Base-by-base conservation (phyloP, 2,797 vertebrate species). In the Peromyscus nudipes region DNA sequence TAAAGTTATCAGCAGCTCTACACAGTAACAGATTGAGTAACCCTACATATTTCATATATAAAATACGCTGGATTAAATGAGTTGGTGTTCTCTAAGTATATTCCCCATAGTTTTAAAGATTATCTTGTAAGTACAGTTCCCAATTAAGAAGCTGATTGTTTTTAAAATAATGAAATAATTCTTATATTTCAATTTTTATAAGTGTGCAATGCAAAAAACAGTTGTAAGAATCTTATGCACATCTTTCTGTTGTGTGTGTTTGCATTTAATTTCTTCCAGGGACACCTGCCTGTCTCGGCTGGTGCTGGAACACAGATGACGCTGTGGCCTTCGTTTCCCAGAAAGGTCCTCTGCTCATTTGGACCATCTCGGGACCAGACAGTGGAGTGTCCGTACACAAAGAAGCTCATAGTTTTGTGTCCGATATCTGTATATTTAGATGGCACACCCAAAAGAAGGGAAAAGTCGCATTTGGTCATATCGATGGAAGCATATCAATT, bases 391-490 rank as follows among this genome's bases (percentile, higher is more conserved):
- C 99, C 0, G 98, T 99, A 14, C 99, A 99, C 94, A 99, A 99
- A 97, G 99, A 99, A 13, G 99, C 99, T 34, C 99, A 99, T 91
- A 99, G 99, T 97, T 99, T 99, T 98, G 98, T 99, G 86, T 99
- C 99, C 0, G 99, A 99, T 95, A 99, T 99, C 98, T 99, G 99
- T 92, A 98, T 99, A 7, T 99, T 99, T 98, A 98, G 99, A 90
- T 99, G 99, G 99, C 99, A 99, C 94, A 99, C 99, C 2, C 98
- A 98, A 92, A 99, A 99, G 98, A 99, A 99, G 97, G 99, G 99
- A 43, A 99, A 99, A 93, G 98, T 99, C 92, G 99, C 99, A 31
- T 99, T 99, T 96, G 99, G 99, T 65, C 99, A 99, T 98, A 99
- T 99, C 1, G 99, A 99, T 91, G 99, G 99, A 67, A 99, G 99